phyloP scores from a whole-genome alignment of 2,113 vertebrate species.

The Nothoprocta perdicaria region DNA sequence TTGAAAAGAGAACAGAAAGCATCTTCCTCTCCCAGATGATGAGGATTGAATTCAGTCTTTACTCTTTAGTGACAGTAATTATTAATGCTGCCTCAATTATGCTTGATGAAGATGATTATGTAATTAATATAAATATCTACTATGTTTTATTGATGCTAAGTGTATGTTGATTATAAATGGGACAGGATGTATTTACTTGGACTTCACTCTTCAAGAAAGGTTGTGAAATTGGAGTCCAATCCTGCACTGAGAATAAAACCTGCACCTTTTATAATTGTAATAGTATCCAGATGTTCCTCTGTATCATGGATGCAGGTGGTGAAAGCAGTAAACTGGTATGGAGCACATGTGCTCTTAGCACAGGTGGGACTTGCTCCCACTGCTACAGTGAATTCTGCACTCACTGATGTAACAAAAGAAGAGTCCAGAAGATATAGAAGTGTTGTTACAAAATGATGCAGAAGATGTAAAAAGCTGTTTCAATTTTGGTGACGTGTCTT shows the following conservation, averaged over 20 bases:
- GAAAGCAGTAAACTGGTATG: slow-evolving; percentile 89
- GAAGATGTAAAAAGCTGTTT: background rate
- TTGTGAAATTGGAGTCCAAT: slow-evolving; percentile 83
- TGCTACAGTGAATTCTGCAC: slow-evolving; percentile 56
- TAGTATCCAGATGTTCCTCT: slow-evolving; percentile 88
- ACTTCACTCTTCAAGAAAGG: slow-evolving; percentile 78
- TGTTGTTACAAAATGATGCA: background rate
- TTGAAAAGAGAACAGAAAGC: slow-evolving; percentile 4
- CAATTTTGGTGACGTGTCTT: background rate
- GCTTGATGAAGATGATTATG: slow-evolving; percentile 75
- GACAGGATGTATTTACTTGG: slow-evolving; percentile 80
- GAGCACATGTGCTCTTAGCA: slow-evolving; percentile 85
- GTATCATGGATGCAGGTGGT: slow-evolving; percentile 91
- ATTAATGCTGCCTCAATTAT: slow-evolving; percentile 69
- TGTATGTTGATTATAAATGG: slow-evolving; percentile 79
- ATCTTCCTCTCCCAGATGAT: background rate
- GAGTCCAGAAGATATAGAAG: slow-evolving; percentile 11
- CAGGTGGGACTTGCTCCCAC: slow-evolving; percentile 76
- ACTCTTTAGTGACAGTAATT: slow-evolving; percentile 49
- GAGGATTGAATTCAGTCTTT: slow-evolving; percentile 13
- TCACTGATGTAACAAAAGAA: slow-evolving; percentile 20
- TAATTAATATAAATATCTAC: slow-evolving; percentile 62
- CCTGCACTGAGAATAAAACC: slow-evolving; percentile 79
- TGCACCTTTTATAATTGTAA: slow-evolving; percentile 91
- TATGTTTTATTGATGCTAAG: slow-evolving; percentile 76